These are phyloP conservation scores for Drepana arcuata DNA, from an alignment of 1,140 invertebrate species.

Conservation along the genomic window DNA sequence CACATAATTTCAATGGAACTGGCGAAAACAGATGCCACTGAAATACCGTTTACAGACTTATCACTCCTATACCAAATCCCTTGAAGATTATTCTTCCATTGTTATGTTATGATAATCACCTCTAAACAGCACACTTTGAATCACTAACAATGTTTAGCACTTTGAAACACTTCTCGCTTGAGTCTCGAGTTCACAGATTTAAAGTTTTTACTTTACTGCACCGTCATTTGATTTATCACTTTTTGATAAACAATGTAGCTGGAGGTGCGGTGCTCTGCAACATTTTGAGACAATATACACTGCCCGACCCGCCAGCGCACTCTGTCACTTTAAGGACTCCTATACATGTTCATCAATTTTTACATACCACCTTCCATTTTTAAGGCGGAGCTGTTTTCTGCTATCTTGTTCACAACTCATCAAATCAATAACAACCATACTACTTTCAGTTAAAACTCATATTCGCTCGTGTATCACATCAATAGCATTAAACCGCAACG, in stretches of 20 bases:
- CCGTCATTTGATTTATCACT: conserved; percentile 69
- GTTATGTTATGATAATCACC: too few species aligned
- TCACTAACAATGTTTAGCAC: too few species aligned
- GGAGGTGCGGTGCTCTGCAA: conserved; percentile 42
- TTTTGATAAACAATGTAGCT: conserved; percentile 65
- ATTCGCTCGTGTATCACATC: conserved; percentile 3
- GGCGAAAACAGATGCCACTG: too few species aligned
- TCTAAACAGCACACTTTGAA: too few species aligned
- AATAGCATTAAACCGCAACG: conserved; percentile 39
- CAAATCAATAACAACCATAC: conserved; percentile 23
- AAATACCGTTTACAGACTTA: too few species aligned
- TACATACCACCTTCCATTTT: conserved; percentile 72
- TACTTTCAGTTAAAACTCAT: conserved; percentile 3
- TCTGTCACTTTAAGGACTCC: conserved; percentile 71
- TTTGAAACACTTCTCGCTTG: too few species aligned
- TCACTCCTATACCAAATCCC: too few species aligned
- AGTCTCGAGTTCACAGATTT: too few species aligned
- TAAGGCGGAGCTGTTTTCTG: conserved; percentile 67
- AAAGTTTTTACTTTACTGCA: too few species aligned
- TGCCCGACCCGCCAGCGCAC: conserved; percentile 64
- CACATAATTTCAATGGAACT: too few species aligned
- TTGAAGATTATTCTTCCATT: too few species aligned
- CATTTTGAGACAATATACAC: conserved; percentile 70
- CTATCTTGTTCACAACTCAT: conserved; percentile 20
- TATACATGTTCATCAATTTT: conserved; percentile 72